Percentiles rank a stretch among this genome's conserved stretches.
Evolutionary conservation across 2,888 invertebrate genomes (phyloP).

Genomic region (Tanypteryx hageni): DNA sequence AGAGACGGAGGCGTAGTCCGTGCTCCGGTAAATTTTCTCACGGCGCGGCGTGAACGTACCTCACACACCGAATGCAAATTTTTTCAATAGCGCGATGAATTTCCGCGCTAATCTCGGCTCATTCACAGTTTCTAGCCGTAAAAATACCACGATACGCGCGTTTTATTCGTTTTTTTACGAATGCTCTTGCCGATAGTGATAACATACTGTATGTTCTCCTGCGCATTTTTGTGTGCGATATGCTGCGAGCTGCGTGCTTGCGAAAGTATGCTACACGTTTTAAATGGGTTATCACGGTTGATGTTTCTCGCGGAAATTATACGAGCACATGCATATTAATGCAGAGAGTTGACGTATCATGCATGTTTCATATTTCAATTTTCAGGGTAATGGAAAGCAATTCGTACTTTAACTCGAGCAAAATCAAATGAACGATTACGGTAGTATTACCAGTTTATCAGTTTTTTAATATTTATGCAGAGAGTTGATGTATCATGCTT

Average conservation of each 20-base stretch:
- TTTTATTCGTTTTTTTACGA: neutral
- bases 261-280: neutral
- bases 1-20: neutral
- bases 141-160: neutral
- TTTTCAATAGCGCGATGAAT: constrained; percentile 34
- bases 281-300: neutral
- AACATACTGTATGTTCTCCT: neutral
- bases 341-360: too few relatives aligned
- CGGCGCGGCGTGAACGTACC: neutral
- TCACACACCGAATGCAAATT: constrained; percentile 40
- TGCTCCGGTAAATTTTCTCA: neutral
- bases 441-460: too few relatives aligned
- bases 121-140: neutral
- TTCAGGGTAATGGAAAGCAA: too few relatives aligned
- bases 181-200: neutral
- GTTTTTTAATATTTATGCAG: too few relatives aligned
- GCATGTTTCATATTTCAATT: too few relatives aligned
- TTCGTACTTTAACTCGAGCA: too few relatives aligned
- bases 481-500: too few relatives aligned
- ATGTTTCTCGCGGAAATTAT: neutral
- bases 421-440: too few relatives aligned
- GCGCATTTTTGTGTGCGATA: neutral
- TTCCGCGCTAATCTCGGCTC: constrained; percentile 34
- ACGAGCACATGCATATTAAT: too few relatives aligned
- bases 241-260: neutral